phyloP scores from a whole-genome alignment of 2,113 vertebrate genomes.

The Podarcis raffonei region DNA sequence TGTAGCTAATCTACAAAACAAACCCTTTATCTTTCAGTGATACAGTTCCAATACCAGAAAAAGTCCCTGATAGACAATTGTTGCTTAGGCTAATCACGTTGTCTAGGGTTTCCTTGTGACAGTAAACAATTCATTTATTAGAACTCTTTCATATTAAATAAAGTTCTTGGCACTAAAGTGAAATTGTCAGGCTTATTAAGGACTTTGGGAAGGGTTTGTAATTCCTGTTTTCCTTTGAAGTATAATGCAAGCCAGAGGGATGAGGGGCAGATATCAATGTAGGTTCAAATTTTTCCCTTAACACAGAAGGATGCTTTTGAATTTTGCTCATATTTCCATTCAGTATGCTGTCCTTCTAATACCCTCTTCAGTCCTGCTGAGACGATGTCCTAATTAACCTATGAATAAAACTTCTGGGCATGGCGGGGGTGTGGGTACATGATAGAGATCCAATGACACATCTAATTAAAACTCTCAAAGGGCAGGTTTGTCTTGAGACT shows the following conservation, averaged over 20 bases:
- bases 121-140: background rate
- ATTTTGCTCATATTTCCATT: background rate
- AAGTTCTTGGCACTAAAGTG: background rate
- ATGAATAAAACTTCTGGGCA: conserved; percentile 20
- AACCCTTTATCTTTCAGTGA: background rate
- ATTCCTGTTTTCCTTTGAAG: conserved; percentile 1
- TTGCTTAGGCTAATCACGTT: background rate
- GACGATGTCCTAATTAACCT: conserved; percentile 29
- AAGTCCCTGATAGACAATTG: background rate
- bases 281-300: background rate
- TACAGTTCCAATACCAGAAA: background rate
- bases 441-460: conserved; percentile 10
- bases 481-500: conserved; percentile 9
- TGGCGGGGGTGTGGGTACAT: background rate
- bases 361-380: conserved; percentile 19
- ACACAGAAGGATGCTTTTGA: background rate
- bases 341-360: conserved; percentile 5
- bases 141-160: background rate
- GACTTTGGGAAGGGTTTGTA: background rate
- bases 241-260: background rate
- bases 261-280: background rate
- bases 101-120: background rate
- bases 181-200: background rate
- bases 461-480: conserved; percentile 35
- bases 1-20: background rate